Conservation (phyloP, 2,797 vertebrate genomes). For the Cephalopachus bancanus region DNA sequence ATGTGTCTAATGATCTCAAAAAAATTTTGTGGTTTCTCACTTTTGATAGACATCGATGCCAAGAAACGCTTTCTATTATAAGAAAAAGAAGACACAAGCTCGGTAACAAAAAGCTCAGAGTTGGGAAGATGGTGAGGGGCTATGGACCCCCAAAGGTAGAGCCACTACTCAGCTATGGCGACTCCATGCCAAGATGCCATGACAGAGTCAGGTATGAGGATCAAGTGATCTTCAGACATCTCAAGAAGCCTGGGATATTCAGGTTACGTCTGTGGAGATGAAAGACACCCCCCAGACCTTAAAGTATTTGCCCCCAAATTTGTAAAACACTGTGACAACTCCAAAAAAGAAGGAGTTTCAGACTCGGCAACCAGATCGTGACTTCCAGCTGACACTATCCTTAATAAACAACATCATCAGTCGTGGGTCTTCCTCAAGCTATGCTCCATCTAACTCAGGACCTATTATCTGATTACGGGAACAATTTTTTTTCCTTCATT, state of each 20-base stretch:
- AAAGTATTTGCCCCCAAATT: constrained; percentile 29
- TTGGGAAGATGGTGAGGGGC: background rate
- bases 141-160: background rate
- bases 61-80: background rate
- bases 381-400: background rate
- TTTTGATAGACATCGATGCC: background rate
- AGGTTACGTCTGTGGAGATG: background rate
- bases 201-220: background rate
- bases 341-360: background rate
- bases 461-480: background rate
- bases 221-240: background rate
- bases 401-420: background rate
- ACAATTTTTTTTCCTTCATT: background rate
- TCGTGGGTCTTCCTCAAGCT: background rate
- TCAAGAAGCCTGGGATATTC: background rate
- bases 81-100: background rate
- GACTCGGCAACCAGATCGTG: background rate
- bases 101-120: background rate
- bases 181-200: fast-evolving
- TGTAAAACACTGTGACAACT: background rate
- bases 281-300: background rate
- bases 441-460: background rate
- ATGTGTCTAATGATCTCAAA: background rate
- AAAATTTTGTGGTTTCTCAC: background rate
- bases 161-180: background rate